Base-by-base conservation (phyloP, 2,113 vertebrate species). In the Hyperoodon ampullatus region DNA sequence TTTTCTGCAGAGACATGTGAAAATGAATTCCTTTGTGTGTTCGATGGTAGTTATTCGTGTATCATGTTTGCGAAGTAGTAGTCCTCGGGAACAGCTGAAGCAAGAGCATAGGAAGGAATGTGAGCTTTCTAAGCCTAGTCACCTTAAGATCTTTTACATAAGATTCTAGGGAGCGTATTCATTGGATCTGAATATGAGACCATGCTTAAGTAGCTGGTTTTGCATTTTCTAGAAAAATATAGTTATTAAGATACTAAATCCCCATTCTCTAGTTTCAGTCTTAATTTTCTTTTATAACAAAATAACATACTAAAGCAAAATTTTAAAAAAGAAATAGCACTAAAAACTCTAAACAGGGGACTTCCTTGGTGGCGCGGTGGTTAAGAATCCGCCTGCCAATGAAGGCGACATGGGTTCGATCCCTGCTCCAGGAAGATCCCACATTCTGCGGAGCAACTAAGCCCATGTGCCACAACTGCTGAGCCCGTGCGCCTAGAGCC, bases 1-100 rank as follows among this genome's bases (percentile, higher is more conserved):
- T 88, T 92, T 91, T 94, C 75, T 88, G 33, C 42, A 87, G 68
- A 94, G 39, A 82, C 7, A n/a, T 75, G 5, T 92, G 55, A 72
- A 90, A 63, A 55, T 88, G 19, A 58, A 77, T 82, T 63, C 28
- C 26, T 89, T 30, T 88, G 8, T 75, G n/a, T 66, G 65, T 78
- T 93, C 68, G 35, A 21, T 74, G 15, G 55, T 77, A 88, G 39
- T 81, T 74, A 30, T 18, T 71, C n/a, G 18, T 47, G 14, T 55
- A 19, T 82, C 19, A 16, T 42, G 9, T 71, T 71, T 92, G 84
- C 1, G 11, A 42, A 71, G 44, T 77, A 33, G 23, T 88, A 33
- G 23, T 88, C 88, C 44, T 83, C 6, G 58, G 44, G 60, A 84
- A 74, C 8, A 77, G n/a, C 33, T 39, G 21, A 87, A 88, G 11